Evolutionary conservation across 2,113 vertebrate genomes (phyloP), one percentile per base, ranked within the genome.

Genomic region (Hyaena hyaena): DNA sequence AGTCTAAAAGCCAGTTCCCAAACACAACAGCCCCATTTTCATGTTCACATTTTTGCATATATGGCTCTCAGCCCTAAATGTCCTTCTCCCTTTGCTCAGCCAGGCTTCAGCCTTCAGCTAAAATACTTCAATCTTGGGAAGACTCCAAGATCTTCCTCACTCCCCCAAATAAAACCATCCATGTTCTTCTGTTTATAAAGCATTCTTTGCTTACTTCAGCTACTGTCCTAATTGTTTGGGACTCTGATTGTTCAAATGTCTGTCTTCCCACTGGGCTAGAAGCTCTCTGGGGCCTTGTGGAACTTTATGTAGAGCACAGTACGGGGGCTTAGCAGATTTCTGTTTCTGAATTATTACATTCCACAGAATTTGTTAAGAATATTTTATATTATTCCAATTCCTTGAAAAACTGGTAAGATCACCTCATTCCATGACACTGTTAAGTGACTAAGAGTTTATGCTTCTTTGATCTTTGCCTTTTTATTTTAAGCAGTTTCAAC

Each of bases 401-500:
- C 93, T 87, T 88, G 74, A 71, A 74, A 86, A 87, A 84, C 63
- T 80, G 53, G 31, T 82, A 50, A 88, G 61, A 50, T 80, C 48
- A 50, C 45, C 7, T 50, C 68, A 68, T 86, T 50, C 21, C 55
- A 35, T 16, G 77, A 66, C 55, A 82, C 79, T 66, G 10, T 33
- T 87, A 73, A 96, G 45, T 84, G 61, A 83, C 74, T 90, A 28
- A 79, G 39, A 50, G 76, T 66, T 45, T 39, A 48, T 2, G 21
- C 7, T 28, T 31, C 83, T 96, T 92, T 96, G 86, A 90, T 95
- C 80, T 53, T 53, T 68, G 83, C 6, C 33, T 83, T 90, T 73
- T 95, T 68, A 50, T 85, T 77, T 84, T 66, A 88, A 95, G 90
- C 85, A 93, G 71, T 90, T 93, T 93, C 39, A 81, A 93, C 45